Evolutionary conservation across 2,888 invertebrate species (phyloP).

Genomic region (Orthosia gothica): DNA sequence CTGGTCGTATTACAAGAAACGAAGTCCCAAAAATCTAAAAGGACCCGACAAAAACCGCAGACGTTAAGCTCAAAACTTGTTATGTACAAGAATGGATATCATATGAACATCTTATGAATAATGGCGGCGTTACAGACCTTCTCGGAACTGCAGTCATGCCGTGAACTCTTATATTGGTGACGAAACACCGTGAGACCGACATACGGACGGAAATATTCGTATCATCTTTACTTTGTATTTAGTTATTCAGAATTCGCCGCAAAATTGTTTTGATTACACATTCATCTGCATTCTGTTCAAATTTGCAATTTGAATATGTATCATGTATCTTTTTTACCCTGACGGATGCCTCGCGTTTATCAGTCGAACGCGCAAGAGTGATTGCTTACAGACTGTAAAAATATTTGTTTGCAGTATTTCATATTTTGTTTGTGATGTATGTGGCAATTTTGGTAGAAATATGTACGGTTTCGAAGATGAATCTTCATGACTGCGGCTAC

Average conservation of each 20-base stretch:
- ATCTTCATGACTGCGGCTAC: conserved; percentile 37
- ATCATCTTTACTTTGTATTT: conserved; percentile 38
- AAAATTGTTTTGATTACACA: conserved; percentile 25
- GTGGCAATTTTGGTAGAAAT: conserved; percentile 49
- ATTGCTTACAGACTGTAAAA: conserved; percentile 55
- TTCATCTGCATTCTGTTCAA: conserved; percentile 35
- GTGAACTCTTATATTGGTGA: conserved; percentile 70
- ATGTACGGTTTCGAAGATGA: conserved; percentile 35
- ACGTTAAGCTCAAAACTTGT: conserved; percentile 73
- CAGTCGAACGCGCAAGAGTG: conserved; percentile 49
- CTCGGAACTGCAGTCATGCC: conserved; percentile 79
- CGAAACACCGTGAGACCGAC: conserved; percentile 63
- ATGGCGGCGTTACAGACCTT: conserved; percentile 82
- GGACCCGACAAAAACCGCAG: conserved; percentile 63
- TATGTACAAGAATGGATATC: conserved; percentile 83
- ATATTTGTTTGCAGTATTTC: conserved; percentile 59
- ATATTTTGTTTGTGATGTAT: conserved; percentile 55
- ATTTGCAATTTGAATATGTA: conserved; percentile 48
- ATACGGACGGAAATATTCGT: conserved; percentile 38
- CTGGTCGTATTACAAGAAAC: conserved; percentile 50
- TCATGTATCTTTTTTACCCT: conserved; percentile 40
- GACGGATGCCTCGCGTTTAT: conserved; percentile 50
- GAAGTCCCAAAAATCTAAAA: conserved; percentile 44
- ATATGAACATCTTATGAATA: conserved; percentile 86
- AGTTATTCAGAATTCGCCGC: conserved; percentile 6